Evolutionary conservation across 2,113 vertebrate species (phyloP).

Genomic region (Xiphophorus hellerii): DNA sequence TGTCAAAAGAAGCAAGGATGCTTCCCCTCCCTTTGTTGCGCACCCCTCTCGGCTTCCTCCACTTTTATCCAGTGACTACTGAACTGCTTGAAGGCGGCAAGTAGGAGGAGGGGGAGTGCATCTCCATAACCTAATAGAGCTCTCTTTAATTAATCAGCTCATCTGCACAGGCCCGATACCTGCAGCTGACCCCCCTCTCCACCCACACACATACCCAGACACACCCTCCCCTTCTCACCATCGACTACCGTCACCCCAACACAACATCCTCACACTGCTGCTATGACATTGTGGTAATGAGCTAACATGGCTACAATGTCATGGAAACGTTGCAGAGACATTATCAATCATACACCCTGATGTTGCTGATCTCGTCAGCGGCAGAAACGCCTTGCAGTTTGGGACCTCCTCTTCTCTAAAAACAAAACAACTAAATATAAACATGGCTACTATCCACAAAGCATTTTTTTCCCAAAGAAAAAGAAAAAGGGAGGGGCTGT

Average conservation of each 20-base stretch:
- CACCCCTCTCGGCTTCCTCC: slow-evolving; percentile 38
- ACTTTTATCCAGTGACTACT: slow-evolving; percentile 65
- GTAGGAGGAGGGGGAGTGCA: slow-evolving; percentile 26
- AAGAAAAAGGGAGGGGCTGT: slow-evolving; percentile 20
- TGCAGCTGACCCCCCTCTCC: slow-evolving; percentile 69
- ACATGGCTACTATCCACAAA: slow-evolving; percentile 57
- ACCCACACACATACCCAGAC: not conserved
- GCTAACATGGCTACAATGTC: slow-evolving; percentile 81
- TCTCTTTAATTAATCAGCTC: slow-evolving; percentile 83
- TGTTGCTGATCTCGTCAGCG: slow-evolving; percentile 81
- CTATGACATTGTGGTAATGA: slow-evolving; percentile 82
- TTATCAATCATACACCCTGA: slow-evolving; percentile 81
- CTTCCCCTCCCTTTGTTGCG: slow-evolving; percentile 44
- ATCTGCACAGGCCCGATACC: slow-evolving; percentile 75
- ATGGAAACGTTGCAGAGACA: slow-evolving; percentile 75
- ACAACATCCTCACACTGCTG: slow-evolving; percentile 70
- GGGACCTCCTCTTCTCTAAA: not conserved
- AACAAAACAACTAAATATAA: slow-evolving; percentile 39
- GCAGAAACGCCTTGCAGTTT: slow-evolving; percentile 12
- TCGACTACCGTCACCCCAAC: slow-evolving; percentile 55
- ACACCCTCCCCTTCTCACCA: not conserved
- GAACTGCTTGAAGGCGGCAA: slow-evolving; percentile 20
- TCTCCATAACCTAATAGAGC: slow-evolving; percentile 80
- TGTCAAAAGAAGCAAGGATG: slow-evolving; percentile 72
- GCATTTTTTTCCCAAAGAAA: slow-evolving; percentile 48